A percentile compares a stretch with the other conserved stretches of the same genome.
Evolutionary conservation across 2,113 vertebrate species (phyloP).

Genomic region (Pollachius pollachius): DNA sequence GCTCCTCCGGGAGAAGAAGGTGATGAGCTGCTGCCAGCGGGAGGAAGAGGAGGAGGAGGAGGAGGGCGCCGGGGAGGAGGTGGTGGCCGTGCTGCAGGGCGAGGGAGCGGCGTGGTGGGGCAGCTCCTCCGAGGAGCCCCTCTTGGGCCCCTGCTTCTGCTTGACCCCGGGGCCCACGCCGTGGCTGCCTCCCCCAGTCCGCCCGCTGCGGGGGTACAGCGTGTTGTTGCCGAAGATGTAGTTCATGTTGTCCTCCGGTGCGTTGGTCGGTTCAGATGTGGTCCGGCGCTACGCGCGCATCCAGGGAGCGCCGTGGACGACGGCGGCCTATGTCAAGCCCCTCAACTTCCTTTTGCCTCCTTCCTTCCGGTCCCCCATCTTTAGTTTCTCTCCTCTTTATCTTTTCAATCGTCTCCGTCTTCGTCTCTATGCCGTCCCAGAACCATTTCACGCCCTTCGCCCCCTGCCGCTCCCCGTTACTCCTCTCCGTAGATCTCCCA

Average conservation of each 20-base stretch:
- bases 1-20: constrained; percentile 90
- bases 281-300: no score
- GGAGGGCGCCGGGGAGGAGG: constrained; percentile 78
- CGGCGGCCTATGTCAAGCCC: no score
- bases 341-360: no score
- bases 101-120: constrained; percentile 62
- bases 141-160: constrained; percentile 87
- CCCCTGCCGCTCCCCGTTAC: neutral
- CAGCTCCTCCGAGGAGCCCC: constrained; percentile 87
- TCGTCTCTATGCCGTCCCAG: neutral
- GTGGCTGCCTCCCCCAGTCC: constrained; percentile 82
- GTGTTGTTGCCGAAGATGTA: constrained; percentile 99
- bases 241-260: constrained; percentile 80
- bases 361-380: constrained; percentile 43
- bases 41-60: constrained; percentile 85
- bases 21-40: constrained; percentile 93
- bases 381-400: constrained; percentile 8
- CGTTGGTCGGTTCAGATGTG: no score
- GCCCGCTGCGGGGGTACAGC: constrained; percentile 85
- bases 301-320: no score
- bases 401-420: neutral
- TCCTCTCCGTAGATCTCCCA: neutral
- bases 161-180: constrained; percentile 77
- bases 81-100: constrained; percentile 70
- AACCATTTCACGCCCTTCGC: neutral